Evolutionary conservation across 2,113 vertebrate species (phyloP).

Genomic region (Lasiurus borealis): DNA sequence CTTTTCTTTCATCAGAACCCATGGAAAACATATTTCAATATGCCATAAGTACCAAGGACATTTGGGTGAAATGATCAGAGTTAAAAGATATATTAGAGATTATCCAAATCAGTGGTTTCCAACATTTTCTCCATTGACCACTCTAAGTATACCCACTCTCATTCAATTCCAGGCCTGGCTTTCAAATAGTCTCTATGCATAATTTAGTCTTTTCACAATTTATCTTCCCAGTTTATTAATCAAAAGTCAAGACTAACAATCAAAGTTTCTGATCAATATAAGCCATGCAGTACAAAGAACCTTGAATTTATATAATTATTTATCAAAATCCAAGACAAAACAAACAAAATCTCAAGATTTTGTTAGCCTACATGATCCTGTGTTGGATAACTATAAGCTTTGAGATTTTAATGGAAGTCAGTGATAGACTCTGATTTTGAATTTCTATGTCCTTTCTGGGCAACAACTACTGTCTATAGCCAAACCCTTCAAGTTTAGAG

Average conservation of each 20-base stretch:
- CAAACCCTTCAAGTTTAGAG: neutral
- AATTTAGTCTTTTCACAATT: neutral
- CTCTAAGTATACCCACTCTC: neutral
- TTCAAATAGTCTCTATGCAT: neutral
- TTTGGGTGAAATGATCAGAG: conserved; percentile 33
- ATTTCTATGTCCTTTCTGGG: neutral
- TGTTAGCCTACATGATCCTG: neutral
- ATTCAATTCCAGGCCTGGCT: neutral
- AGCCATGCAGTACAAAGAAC: neutral
- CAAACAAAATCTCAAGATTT: neutral
- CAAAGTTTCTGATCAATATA: neutral
- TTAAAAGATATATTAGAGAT: conserved; percentile 41
- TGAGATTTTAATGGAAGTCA: neutral
- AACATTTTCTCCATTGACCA: neutral
- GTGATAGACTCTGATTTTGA: neutral
- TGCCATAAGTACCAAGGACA: conserved; percentile 35
- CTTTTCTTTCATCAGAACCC: conserved; percentile 60
- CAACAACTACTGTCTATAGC: neutral
- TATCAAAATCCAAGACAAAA: conserved; percentile 25
- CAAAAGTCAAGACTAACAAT: neutral
- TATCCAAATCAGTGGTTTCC: conserved; percentile 25
- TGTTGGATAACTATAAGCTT: neutral
- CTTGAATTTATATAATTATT: neutral
- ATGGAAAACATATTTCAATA: conserved; percentile 60
- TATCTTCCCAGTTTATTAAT: neutral